Evolutionary conservation across 2,797 vertebrate species (phyloP).

Genomic region (Sebastes matsubarae): DNA sequence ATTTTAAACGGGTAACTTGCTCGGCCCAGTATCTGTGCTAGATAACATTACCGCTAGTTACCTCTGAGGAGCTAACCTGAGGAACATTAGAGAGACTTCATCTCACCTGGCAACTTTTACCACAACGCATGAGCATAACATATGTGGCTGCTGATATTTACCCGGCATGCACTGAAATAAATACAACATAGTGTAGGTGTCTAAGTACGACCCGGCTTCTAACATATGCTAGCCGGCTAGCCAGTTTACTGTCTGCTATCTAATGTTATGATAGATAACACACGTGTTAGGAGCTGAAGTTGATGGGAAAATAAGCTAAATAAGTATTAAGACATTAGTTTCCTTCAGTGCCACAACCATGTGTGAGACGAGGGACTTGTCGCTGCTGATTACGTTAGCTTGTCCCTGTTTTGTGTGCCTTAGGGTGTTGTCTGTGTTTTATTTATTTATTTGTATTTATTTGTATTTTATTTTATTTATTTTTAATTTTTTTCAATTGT

Average conservation of each 20-base stretch:
- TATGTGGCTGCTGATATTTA: not conserved
- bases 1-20: not conserved
- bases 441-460: no score
- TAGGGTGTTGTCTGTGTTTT: no score
- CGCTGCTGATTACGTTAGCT: not conserved
- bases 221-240: conserved; percentile 58
- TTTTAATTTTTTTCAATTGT: no score
- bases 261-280: not conserved
- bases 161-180: not conserved
- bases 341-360: not conserved
- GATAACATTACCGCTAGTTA: conserved; percentile 4
- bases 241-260: not conserved
- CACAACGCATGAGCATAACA: not conserved
- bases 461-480: no score
- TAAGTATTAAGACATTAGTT: not conserved
- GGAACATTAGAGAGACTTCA: not conserved
- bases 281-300: not conserved
- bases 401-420: accelerated
- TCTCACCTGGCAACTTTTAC: conserved; percentile 27
- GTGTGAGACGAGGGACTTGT: not conserved
- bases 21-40: not conserved
- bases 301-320: not conserved
- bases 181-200: not conserved
- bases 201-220: not conserved
- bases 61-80: conserved; percentile 38